Evolutionary conservation across 1,140 invertebrate genomes (phyloP).

Genomic region (Anagrus nilaparvatae): DNA sequence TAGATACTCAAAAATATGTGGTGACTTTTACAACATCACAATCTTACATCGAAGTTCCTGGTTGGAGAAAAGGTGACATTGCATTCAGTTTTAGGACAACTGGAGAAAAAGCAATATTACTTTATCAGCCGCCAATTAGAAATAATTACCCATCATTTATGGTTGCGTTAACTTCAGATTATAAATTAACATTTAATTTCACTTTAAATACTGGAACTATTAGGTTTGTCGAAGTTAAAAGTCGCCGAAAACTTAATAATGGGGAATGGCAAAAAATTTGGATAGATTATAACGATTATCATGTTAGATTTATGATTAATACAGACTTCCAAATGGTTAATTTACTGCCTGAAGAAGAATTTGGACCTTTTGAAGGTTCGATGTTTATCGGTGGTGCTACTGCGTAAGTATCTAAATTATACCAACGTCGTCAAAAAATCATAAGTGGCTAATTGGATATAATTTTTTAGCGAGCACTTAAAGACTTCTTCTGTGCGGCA

Average conservation of each 20-base stretch:
- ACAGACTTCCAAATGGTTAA: constrained; percentile 80
- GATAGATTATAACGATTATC: constrained; percentile 87
- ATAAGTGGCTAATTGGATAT: too few species aligned
- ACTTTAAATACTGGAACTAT: constrained; percentile 74
- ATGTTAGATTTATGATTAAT: constrained; percentile 89
- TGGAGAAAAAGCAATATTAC: constrained; percentile 73
- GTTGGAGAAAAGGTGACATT: constrained; percentile 84
- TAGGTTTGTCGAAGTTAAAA: constrained; percentile 68
- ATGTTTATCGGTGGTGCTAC: constrained; percentile 88
- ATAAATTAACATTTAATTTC: constrained; percentile 82
- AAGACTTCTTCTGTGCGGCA: constrained; percentile 71
- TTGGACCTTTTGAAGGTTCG: constrained; percentile 83
- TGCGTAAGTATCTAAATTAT: constrained; percentile 49
- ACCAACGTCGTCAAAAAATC: neutral
- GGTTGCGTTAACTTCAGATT: constrained; percentile 73
- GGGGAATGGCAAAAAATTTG: constrained; percentile 94
- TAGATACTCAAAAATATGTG: constrained; percentile 84
- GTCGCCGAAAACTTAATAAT: constrained; percentile 69
- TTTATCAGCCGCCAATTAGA: constrained; percentile 82
- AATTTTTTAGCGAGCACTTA: constrained; percentile 57
- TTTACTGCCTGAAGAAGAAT: constrained; percentile 72
- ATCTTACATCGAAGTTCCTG: constrained; percentile 83
- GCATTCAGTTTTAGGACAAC: constrained; percentile 88
- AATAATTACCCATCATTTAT: constrained; percentile 84
- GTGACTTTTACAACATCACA: constrained; percentile 88